These are phyloP conservation scores for Acanthisitta chloris DNA, from an alignment of 2,113 vertebrate genomes.

Conservation along the genomic window DNA sequence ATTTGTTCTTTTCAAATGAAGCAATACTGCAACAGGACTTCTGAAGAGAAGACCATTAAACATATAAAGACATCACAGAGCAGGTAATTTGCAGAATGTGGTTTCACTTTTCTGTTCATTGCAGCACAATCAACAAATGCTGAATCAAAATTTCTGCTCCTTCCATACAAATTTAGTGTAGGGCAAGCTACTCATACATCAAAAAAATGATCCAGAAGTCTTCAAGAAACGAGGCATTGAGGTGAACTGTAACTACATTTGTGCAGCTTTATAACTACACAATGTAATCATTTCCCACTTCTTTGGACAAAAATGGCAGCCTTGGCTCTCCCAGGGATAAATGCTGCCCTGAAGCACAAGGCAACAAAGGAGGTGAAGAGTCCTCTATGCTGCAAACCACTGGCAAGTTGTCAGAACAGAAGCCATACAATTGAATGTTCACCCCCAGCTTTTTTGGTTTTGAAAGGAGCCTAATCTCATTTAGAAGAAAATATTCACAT, in stretches of 20 bases:
- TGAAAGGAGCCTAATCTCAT: background rate
- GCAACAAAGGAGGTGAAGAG: background rate
- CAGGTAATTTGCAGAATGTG: conserved; percentile 15
- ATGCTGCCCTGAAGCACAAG: background rate
- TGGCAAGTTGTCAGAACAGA: background rate
- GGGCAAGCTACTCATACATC: background rate
- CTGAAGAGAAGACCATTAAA: conserved; percentile 47
- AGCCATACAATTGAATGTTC: background rate
- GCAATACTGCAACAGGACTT: conserved; percentile 30
- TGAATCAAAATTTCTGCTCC: conserved; percentile 10
- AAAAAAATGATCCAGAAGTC: background rate
- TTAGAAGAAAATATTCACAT: background rate
- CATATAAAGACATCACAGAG: conserved; percentile 32
- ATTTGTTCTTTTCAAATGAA: conserved; percentile 59
- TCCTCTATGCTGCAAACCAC: background rate
- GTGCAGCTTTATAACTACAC: background rate
- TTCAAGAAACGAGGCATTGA: background rate
- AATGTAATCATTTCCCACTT: background rate
- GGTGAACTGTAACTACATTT: background rate
- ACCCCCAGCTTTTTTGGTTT: background rate
- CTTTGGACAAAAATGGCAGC: background rate
- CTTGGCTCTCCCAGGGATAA: background rate
- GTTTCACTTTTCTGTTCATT: conserved; percentile 29
- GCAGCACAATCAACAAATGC: conserved; percentile 43
- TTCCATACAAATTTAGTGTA: background rate